These are phyloP conservation scores for Turdus rufiventris DNA, from an alignment of 2,113 vertebrate species.

Conservation along the genomic window DNA sequence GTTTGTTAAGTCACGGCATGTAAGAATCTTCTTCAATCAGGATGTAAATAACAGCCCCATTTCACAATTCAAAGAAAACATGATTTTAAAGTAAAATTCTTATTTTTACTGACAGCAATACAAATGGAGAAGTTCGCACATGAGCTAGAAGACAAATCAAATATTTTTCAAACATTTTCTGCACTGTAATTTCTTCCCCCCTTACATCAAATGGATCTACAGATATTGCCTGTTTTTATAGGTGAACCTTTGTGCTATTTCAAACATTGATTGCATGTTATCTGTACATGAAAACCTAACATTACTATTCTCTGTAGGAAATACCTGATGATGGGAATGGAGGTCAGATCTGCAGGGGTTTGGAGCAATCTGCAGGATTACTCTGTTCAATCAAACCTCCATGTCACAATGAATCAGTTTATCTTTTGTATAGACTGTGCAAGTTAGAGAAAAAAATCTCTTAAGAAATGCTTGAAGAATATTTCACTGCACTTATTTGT, in stretches of 20 bases:
- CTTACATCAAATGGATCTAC: neutral
- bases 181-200: neutral
- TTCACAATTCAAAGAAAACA: neutral
- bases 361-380: slow-evolving; percentile 16
- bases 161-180: neutral
- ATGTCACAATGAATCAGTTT: neutral
- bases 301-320: neutral
- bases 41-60: neutral
- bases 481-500: neutral
- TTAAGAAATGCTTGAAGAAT: neutral
- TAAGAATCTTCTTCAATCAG: neutral
- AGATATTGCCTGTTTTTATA: neutral
- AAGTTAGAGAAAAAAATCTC: neutral
- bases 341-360: slow-evolving; percentile 7
- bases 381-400: neutral
- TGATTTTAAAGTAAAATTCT: neutral
- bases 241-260: neutral
- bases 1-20: neutral
- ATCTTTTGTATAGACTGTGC: neutral
- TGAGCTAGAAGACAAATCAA: neutral
- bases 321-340: neutral
- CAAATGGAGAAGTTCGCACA: neutral
- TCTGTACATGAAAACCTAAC: neutral
- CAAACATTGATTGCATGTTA: neutral
- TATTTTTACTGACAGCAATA: neutral